A percentile compares a stretch with the other conserved stretches of the same genome.
These are phyloP conservation scores for Acanthaster planci DNA, from an alignment of 35 echinoderm and acorn worm genomes.

Conservation along the genomic window DNA sequence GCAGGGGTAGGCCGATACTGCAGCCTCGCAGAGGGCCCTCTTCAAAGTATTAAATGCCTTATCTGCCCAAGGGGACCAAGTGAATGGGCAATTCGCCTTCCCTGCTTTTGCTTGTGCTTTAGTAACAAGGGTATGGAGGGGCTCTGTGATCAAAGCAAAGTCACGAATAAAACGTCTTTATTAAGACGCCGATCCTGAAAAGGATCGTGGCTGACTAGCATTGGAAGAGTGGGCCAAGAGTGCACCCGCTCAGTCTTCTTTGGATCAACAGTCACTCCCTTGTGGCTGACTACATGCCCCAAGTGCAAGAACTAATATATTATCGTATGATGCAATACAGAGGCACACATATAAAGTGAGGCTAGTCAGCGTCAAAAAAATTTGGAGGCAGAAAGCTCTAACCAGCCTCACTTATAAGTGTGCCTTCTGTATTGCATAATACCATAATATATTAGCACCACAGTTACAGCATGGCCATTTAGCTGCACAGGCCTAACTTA, in stretches of 20 bases:
- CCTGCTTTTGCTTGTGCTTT: neutral
- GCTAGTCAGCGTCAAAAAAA: no score
- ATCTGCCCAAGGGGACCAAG: neutral
- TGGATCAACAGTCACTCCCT: slow-evolving; percentile 45
- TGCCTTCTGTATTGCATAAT: no score
- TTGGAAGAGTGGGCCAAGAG: slow-evolving; percentile 42
- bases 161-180: slow-evolving; percentile 55
- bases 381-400: no score
- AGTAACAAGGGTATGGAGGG: neutral
- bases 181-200: slow-evolving; percentile 49
- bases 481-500: no score
- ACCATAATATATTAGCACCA: no score
- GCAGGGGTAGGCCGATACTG: slow-evolving; percentile 33
- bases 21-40: neutral
- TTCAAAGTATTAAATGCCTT: slow-evolving; percentile 26
- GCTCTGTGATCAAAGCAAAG: slow-evolving; percentile 48
- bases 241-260: slow-evolving; percentile 27
- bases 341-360: no score
- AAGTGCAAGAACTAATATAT: slow-evolving; percentile 57
- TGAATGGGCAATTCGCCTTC: no score
- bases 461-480: no score
- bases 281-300: slow-evolving; percentile 49
- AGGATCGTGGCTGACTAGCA: slow-evolving; percentile 38
- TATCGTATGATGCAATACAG: no score
- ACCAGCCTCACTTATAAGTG: no score